A percentile compares a stretch with the other conserved stretches of the same genome.
phyloP scores from a whole-genome alignment of 2,113 vertebrate genomes.

The Alces alces region DNA sequence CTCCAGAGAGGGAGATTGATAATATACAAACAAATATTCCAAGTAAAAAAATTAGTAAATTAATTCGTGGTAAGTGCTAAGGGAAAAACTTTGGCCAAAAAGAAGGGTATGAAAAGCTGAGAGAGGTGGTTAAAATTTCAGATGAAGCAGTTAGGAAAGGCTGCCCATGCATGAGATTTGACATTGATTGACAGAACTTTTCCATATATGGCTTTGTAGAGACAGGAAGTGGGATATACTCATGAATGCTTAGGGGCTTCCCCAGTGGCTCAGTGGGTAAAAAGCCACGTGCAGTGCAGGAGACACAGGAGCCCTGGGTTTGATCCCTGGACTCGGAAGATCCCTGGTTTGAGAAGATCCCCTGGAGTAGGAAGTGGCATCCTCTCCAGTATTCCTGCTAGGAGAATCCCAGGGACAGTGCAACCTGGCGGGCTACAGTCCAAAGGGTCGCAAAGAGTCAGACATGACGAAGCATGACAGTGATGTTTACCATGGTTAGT shows the following conservation, averaged over 20 bases:
- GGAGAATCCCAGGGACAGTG: not conserved
- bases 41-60: not conserved
- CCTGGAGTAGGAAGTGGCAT: not conserved
- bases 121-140: not conserved
- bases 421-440: not conserved
- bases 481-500: not conserved
- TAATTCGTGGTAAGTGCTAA: not conserved
- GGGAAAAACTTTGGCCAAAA: not conserved
- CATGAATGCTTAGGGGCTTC: not conserved
- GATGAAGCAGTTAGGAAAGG: not conserved
- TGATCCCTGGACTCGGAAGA: not conserved
- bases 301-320: not conserved
- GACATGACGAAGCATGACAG: not conserved
- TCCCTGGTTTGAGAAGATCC: not conserved
- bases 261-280: not conserved
- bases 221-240: not conserved
- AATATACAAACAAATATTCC: not conserved
- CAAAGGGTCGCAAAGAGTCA: rapidly evolving
- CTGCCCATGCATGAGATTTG: not conserved
- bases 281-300: not conserved
- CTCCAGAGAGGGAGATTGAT: not conserved
- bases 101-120: not conserved
- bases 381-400: not conserved
- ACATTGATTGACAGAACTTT: not conserved
- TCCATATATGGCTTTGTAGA: not conserved